Percentiles rank a stretch among this genome's conserved stretches.
Evolutionary conservation across 2,888 invertebrate genomes (phyloP).

Genomic region (Lasioglossum oenotherae): DNA sequence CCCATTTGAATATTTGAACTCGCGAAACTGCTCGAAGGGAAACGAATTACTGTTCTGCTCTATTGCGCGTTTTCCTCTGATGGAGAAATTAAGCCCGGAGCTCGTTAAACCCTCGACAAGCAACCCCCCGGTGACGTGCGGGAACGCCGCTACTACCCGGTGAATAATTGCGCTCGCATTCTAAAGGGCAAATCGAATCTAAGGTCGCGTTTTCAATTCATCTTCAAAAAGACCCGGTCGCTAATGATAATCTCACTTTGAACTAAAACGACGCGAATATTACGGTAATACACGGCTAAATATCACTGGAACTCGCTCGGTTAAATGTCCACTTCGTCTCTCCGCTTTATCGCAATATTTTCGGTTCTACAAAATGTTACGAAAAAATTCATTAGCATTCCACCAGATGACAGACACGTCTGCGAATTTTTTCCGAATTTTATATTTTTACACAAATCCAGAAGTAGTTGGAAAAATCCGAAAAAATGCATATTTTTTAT

Average conservation of each 20-base stretch:
- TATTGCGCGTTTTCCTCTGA: background rate
- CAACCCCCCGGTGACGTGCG: background rate
- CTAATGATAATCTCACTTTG: background rate
- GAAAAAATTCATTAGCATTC: no score
- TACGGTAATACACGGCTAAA: background rate
- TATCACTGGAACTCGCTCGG: background rate
- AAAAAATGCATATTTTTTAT: no score
- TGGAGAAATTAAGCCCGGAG: background rate
- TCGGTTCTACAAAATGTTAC: no score
- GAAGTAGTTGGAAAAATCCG: no score
- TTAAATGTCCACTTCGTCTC: background rate
- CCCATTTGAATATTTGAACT: conserved; percentile 15
- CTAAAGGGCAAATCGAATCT: background rate
- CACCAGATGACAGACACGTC: no score
- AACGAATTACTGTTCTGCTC: conserved; percentile 13
- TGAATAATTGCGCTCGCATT: background rate
- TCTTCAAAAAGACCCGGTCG: background rate
- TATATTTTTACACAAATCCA: no score
- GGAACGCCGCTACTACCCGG: background rate
- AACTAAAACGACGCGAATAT: background rate
- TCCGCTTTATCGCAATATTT: no score
- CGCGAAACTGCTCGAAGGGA: conserved; percentile 9
- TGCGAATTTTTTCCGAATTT: no score
- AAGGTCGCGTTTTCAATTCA: background rate
- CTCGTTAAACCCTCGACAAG: conserved; percentile 13